Conservation (phyloP, 2,113 vertebrate genomes). For the Lontra canadensis region DNA sequence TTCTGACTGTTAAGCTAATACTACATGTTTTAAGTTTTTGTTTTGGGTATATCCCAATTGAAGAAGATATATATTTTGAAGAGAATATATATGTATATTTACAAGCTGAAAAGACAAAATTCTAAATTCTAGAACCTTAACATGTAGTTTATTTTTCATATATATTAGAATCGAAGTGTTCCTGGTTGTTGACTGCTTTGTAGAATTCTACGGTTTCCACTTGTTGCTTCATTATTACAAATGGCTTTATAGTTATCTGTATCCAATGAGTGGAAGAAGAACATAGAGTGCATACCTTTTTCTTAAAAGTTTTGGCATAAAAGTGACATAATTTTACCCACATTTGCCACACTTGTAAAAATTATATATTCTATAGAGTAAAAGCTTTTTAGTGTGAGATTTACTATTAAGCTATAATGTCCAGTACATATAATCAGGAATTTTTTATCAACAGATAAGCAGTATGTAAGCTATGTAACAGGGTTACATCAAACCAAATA, state of each 20-base stretch:
- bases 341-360: not conserved
- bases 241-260: not conserved
- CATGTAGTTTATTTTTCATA: not conserved
- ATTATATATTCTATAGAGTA: not conserved
- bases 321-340: not conserved
- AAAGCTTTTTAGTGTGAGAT: not conserved
- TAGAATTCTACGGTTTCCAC: not conserved
- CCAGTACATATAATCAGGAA: not conserved
- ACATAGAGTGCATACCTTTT: fast-evolving
- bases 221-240: not conserved
- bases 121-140: not conserved
- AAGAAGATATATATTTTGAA: not conserved
- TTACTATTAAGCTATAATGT: not conserved
- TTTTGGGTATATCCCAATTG: not conserved
- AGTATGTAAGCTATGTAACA: not conserved
- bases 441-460: not conserved
- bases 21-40: not conserved
- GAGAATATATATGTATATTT: not conserved
- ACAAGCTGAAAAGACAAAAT: not conserved
- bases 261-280: not conserved
- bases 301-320: not conserved
- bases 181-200: not conserved
- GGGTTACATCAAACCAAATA: not conserved
- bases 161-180: not conserved
- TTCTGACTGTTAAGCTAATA: not conserved